These are phyloP conservation scores for Gymnodraco acuticeps DNA, from an alignment of 2,797 vertebrate genomes.

Conservation along the genomic window DNA sequence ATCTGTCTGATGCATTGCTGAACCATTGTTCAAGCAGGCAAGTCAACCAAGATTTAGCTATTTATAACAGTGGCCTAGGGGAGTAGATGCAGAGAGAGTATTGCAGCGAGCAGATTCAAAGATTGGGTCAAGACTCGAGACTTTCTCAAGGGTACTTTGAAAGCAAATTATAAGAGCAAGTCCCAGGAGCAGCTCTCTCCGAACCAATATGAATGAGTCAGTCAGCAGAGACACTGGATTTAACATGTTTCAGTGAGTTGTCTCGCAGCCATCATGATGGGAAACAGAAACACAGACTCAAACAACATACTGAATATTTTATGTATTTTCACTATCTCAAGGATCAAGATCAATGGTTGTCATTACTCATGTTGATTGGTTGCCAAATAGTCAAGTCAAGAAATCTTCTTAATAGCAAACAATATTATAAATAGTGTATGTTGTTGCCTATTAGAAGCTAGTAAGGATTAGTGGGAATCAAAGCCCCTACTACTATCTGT, in stretches of 20 bases:
- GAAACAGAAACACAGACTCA: conserved; percentile 2
- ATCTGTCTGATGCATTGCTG: conserved; percentile 32
- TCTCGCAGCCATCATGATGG: not conserved
- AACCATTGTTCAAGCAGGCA: conserved; percentile 40
- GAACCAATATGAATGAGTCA: conserved; percentile 17
- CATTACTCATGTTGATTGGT: not conserved
- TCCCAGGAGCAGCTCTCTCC: conserved; percentile 38
- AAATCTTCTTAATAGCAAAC: not conserved
- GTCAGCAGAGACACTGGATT: conserved; percentile 20
- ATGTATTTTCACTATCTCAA: not conserved
- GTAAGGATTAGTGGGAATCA: not conserved
- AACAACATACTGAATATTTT: not conserved
- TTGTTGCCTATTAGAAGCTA: not conserved
- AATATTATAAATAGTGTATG: not conserved
- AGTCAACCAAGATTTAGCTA: conserved; percentile 53
- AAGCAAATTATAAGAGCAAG: conserved; percentile 60
- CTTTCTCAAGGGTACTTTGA: conserved; percentile 58
- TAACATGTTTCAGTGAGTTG: conserved; percentile 5
- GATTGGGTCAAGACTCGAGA: conserved; percentile 60
- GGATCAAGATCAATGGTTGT: not conserved
- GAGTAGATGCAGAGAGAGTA: conserved; percentile 42
- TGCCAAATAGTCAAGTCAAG: not conserved
- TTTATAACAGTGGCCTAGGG: conserved; percentile 63
- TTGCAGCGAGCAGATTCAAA: conserved; percentile 51
- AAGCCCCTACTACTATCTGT: not conserved